These are phyloP conservation scores for Drosophila melanogaster DNA, from an alignment of 1,140 invertebrate species.

Conservation along the genomic window DNA sequence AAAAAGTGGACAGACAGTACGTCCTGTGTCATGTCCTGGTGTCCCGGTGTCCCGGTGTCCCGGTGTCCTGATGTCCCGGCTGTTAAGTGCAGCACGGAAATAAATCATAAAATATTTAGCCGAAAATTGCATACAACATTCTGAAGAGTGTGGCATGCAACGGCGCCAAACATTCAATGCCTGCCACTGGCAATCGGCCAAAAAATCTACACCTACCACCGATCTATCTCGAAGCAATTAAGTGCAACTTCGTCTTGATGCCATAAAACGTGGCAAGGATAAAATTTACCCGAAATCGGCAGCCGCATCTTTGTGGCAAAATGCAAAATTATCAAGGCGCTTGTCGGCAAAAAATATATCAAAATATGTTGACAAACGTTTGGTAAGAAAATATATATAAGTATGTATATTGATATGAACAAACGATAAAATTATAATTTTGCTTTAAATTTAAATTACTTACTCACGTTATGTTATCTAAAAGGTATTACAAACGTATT, in stretches of 20 bases:
- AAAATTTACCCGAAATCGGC: background rate
- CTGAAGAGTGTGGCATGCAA: constrained; percentile 1
- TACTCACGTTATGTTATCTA: too few species aligned
- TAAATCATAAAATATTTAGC: constrained; percentile 66
- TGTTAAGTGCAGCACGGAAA: constrained; percentile 62
- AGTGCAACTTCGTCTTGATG: constrained; percentile 15
- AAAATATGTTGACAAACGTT: constrained; percentile 24
- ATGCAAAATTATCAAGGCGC: constrained; percentile 25
- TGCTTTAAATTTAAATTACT: too few species aligned
- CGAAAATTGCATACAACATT: constrained; percentile 51
- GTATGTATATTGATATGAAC: too few species aligned
- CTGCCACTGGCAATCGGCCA: constrained; percentile 8
- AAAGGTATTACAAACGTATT: too few species aligned
- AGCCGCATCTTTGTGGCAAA: constrained; percentile 31
- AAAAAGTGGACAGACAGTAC: constrained; percentile 40
- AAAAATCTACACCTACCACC: constrained; percentile 16
- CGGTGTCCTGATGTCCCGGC: constrained; percentile 33
- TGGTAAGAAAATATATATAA: background rate
- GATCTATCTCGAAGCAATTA: constrained; percentile 20
- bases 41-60: constrained; percentile 7
- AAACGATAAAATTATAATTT: too few species aligned
- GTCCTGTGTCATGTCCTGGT: constrained; percentile 14
- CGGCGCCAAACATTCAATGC: constrained; percentile 16
- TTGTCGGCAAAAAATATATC: constrained; percentile 18
- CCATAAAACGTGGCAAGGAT: constrained; percentile 16